These are phyloP conservation scores for Tokudaia tokunoshimensis DNA, from an alignment of 2,797 vertebrate species.

Conservation along the genomic window DNA sequence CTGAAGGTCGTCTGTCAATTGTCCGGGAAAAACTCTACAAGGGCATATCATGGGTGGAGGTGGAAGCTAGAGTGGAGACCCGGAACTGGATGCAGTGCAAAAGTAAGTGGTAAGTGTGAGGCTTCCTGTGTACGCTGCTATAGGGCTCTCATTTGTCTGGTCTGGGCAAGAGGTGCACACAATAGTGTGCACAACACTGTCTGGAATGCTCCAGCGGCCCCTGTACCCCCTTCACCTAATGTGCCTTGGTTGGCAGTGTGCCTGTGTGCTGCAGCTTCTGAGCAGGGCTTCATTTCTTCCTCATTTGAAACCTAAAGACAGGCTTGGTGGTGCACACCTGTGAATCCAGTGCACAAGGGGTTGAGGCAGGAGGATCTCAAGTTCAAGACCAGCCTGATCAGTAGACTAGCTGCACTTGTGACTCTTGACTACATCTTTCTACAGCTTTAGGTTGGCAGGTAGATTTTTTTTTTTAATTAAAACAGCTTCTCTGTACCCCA, in stretches of 20 bases:
- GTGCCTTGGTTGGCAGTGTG: neutral
- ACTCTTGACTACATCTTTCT: neutral
- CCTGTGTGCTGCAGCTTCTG: too few relatives aligned
- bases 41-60: conserved; percentile 86
- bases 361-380: neutral
- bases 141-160: neutral
- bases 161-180: neutral
- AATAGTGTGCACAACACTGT: neutral
- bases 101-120: conserved; percentile 88
- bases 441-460: neutral
- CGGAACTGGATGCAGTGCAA: conserved; percentile 90
- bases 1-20: neutral
- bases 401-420: neutral
- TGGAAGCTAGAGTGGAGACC: conserved; percentile 87
- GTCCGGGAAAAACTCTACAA: conserved; percentile 82
- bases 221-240: fast-evolving
- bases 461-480: neutral
- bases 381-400: neutral
- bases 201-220: fast-evolving
- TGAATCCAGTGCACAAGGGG: neutral
- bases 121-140: neutral
- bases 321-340: neutral
- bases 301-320: neutral
- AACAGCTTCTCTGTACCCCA: neutral
- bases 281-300: neutral